Evolutionary conservation across 2,888 invertebrate species (phyloP).

Genomic region (Apodemia hepburni): DNA sequence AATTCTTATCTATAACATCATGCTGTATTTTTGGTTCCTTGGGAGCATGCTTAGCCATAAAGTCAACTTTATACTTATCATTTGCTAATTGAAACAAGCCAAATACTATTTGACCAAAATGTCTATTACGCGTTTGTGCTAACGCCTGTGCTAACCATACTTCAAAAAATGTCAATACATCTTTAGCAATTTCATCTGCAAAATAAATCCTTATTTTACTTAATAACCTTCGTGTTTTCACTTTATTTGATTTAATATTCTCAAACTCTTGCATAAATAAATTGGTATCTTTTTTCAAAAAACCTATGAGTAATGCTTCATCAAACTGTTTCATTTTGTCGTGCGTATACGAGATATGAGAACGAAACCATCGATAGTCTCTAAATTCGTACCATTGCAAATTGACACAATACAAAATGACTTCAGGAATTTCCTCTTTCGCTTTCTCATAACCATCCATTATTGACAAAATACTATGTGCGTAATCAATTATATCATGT

Average conservation of each 20-base stretch:
- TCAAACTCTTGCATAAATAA: constrained; percentile 28
- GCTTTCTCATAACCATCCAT: constrained; percentile 38
- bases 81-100: constrained; percentile 45
- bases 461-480: constrained; percentile 34
- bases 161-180: constrained; percentile 39
- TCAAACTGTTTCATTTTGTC: constrained; percentile 22
- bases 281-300: constrained; percentile 34
- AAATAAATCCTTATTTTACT: constrained; percentile 51
- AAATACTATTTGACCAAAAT: constrained; percentile 34
- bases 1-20: constrained; percentile 33
- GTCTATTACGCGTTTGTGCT: constrained; percentile 14
- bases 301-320: constrained; percentile 30
- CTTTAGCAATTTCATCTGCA: constrained; percentile 41
- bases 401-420: constrained; percentile 39
- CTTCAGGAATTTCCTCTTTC: constrained; percentile 42
- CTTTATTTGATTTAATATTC: constrained; percentile 19
- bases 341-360: constrained; percentile 13
- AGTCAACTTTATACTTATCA: constrained; percentile 36
- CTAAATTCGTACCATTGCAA: constrained; percentile 35
- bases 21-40: constrained; percentile 42
- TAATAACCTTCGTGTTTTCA: constrained; percentile 38
- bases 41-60: constrained; percentile 45
- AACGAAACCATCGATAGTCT: constrained; percentile 28
- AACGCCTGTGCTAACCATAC: constrained; percentile 30
- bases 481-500: constrained; percentile 30